Conservation (phyloP, 2,888 invertebrate species). For the Leptogaster cylindrica region DNA sequence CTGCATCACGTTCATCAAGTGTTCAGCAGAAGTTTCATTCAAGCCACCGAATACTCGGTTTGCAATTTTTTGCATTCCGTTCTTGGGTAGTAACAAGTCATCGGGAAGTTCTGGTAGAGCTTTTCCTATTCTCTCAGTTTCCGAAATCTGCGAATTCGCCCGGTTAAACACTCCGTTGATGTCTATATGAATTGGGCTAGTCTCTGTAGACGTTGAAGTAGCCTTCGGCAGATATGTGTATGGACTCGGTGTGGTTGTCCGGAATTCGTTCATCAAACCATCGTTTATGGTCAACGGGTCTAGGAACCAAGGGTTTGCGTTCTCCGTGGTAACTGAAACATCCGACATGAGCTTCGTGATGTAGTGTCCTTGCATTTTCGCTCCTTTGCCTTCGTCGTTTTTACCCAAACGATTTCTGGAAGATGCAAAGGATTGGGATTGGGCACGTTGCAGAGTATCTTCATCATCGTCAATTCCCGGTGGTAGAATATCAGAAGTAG, state of each 20-base stretch:
- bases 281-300: constrained; percentile 78
- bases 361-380: constrained; percentile 44
- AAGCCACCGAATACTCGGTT: constrained; percentile 78
- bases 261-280: constrained; percentile 64
- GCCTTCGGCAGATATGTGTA: constrained; percentile 58
- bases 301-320: constrained; percentile 64
- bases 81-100: constrained; percentile 66
- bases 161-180: constrained; percentile 50
- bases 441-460: constrained; percentile 72
- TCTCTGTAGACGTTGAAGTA: constrained; percentile 54
- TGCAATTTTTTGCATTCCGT: constrained; percentile 72
- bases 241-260: constrained; percentile 57
- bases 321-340: constrained; percentile 43
- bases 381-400: constrained; percentile 37
- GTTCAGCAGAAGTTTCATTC: constrained; percentile 76
- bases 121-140: constrained; percentile 59
- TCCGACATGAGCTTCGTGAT: constrained; percentile 45
- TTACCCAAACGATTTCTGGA: constrained; percentile 54
- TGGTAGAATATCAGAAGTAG: constrained; percentile 61
- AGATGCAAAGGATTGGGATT: constrained; percentile 72
- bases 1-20: constrained; percentile 81
- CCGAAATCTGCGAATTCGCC: constrained; percentile 54
- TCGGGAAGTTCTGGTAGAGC: constrained; percentile 65
- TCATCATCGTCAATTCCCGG: constrained; percentile 66
- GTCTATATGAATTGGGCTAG: constrained; percentile 57